Conservation (phyloP, 2,113 vertebrate species). For the Anser brachyrhynchus region DNA sequence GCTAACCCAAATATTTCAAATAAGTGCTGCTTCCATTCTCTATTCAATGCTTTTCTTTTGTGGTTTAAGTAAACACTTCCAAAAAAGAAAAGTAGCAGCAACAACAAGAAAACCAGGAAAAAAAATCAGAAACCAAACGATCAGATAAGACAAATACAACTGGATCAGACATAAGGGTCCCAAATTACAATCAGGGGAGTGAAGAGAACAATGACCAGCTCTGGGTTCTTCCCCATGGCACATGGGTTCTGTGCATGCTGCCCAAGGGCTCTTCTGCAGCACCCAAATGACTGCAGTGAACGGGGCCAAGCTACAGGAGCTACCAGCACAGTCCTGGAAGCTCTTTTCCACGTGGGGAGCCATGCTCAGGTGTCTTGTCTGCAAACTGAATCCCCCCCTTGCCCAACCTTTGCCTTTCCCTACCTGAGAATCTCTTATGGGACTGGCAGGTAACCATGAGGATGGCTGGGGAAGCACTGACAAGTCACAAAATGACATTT, state of each 20-base stretch:
- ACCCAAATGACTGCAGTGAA: accelerated
- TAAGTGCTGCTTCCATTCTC: background rate
- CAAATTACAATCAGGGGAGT: background rate
- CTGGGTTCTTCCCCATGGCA: background rate
- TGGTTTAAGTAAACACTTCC: background rate
- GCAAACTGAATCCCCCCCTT: accelerated
- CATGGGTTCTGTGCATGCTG: background rate
- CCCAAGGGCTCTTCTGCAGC: background rate
- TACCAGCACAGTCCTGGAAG: background rate
- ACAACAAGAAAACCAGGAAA: background rate
- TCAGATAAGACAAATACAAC: background rate
- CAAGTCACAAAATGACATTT: too few relatives aligned
- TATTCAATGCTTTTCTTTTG: background rate
- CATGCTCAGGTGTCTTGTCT: accelerated
- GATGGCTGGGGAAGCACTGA: accelerated
- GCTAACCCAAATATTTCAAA: conserved; percentile 12
- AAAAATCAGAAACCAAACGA: background rate
- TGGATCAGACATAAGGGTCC: background rate
- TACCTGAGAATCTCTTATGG: accelerated
- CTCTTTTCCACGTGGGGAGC: background rate
- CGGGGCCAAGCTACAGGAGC: background rate
- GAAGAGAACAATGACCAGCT: accelerated
- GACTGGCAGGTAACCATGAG: accelerated
- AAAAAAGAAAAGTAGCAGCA: background rate
- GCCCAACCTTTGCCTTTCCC: background rate